Base-by-base conservation (phyloP, 2,888 invertebrate species). In the Patella depressa region DNA sequence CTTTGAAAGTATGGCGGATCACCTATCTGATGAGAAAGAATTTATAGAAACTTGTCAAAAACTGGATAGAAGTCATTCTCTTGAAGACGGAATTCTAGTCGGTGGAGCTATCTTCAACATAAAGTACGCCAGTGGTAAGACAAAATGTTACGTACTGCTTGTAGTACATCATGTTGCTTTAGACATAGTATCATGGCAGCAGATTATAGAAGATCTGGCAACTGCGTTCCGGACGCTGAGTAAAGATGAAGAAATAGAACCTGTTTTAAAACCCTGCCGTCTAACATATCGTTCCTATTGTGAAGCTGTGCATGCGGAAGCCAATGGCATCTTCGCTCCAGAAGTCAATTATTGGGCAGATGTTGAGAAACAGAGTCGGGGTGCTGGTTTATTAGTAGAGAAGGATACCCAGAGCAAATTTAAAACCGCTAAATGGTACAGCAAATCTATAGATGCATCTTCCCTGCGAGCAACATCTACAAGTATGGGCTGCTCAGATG, bases 111-210 rank as follows among this genome's bases (percentile, higher is more conserved):
- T 65, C 24, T 65, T 65, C 1, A 19, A 65, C 14, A 65, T 65
- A 24, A 65, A 65, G 24, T 65, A 24, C 24, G 12, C 65, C 24
- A 65, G 24, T 65, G 19, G 24, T 65, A 24, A 65, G 12, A 14
- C 14, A 24, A 65, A 65, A 65, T 65, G 65, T 19, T 65, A 65
- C 14, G 65, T 24, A 65, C 24, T 65, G 65, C 24, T 65, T 12
- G 65, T 65, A 24, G 65, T 65, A 5, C 65, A 65, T 65, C 65
- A 65, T 65, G 65, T 14, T 14, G 65, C 65, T 24, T 24, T 65
- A 11, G 65, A 65, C 24, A 65, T 65, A 24, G 65, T 65, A 65
- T 65, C 65, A 11, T 65, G 65, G 65, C 65, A 65, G 15, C 65
- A 65, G 65, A 65, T 65, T 11, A 14, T 65, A 14, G 65, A 65